phyloP scores from a whole-genome alignment of 2,888 invertebrate genomes.

The Hypolimnas misippus region DNA sequence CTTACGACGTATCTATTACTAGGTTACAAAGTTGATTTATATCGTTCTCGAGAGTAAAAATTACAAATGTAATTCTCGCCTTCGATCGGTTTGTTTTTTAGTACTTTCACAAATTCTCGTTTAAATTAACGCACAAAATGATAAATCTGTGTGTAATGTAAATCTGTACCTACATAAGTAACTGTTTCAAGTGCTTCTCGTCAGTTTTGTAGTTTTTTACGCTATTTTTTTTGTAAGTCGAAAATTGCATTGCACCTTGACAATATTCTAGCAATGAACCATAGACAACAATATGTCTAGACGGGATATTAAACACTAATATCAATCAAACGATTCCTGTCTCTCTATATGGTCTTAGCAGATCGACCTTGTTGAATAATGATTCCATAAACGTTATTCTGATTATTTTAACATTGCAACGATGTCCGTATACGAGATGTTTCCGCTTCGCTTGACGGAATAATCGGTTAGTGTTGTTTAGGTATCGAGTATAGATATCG shows the following conservation, averaged over 20 bases:
- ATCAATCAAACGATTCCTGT: background rate
- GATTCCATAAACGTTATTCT: conserved; percentile 16
- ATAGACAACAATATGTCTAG: conserved; percentile 5
- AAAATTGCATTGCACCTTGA: background rate
- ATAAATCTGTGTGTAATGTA: too few relatives aligned
- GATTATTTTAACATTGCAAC: conserved; percentile 30
- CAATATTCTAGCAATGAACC: background rate
- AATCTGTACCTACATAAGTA: too few relatives aligned
- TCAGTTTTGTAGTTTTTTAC: background rate
- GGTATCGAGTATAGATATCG: background rate
- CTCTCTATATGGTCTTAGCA: conserved; percentile 22
- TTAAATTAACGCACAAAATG: too few relatives aligned
- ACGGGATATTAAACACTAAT: background rate
- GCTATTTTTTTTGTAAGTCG: background rate
- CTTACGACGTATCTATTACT: too few relatives aligned
- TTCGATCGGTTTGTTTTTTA: too few relatives aligned
- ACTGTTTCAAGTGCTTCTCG: too few relatives aligned
- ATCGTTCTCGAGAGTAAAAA: too few relatives aligned
- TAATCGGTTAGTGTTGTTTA: conserved; percentile 1
- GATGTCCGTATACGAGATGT: conserved; percentile 27
- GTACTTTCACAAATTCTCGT: too few relatives aligned
- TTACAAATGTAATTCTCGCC: too few relatives aligned
- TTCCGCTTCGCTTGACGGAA: conserved; percentile 25
- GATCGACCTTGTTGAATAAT: conserved; percentile 37
- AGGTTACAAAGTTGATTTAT: too few relatives aligned